Evolutionary conservation across 2,113 vertebrate species (phyloP).

Genomic region (Gadus macrocephalus): DNA sequence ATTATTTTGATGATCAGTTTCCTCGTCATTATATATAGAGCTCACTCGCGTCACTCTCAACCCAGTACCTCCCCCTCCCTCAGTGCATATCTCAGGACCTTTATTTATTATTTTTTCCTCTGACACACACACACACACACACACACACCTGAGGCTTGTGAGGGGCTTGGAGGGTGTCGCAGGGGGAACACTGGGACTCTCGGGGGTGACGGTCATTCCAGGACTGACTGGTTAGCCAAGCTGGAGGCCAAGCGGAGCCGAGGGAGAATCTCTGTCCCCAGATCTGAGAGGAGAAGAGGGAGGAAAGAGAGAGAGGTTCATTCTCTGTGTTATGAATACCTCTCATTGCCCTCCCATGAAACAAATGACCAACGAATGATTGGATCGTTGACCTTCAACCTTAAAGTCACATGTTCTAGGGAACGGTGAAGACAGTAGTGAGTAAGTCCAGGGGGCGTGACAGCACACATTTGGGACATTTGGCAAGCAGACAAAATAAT

Average conservation of each 20-base stretch:
- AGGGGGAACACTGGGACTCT: conserved; percentile 58
- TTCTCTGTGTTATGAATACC: no score
- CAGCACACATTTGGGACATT: no score
- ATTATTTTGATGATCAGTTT: conserved; percentile 55
- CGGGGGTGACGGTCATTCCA: conserved; percentile 79
- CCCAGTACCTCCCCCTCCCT: conserved; percentile 55
- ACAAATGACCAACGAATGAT: no score
- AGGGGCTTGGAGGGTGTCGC: conserved; percentile 44
- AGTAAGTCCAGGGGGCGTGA: no score
- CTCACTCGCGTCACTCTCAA: conserved; percentile 58
- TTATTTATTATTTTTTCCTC: conserved; percentile 53
- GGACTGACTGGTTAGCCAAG: conserved; percentile 51
- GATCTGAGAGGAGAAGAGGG: conserved; percentile 1
- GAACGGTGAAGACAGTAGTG: no score
- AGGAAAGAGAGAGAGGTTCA: not conserved
- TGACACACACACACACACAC: no score
- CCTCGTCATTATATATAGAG: conserved; percentile 61
- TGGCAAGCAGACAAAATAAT: no score
- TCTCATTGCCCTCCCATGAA: no score
- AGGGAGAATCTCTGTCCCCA: conserved; percentile 56
- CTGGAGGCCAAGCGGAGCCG: conserved; percentile 71
- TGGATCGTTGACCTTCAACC: no score
- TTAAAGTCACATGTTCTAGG: no score
- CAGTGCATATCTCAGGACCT: conserved; percentile 87
- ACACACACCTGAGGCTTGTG: conserved; percentile 71